These are phyloP conservation scores for Acrocephalus kingi DNA, from an alignment of 2,113 vertebrate species.

Conservation along the genomic window DNA sequence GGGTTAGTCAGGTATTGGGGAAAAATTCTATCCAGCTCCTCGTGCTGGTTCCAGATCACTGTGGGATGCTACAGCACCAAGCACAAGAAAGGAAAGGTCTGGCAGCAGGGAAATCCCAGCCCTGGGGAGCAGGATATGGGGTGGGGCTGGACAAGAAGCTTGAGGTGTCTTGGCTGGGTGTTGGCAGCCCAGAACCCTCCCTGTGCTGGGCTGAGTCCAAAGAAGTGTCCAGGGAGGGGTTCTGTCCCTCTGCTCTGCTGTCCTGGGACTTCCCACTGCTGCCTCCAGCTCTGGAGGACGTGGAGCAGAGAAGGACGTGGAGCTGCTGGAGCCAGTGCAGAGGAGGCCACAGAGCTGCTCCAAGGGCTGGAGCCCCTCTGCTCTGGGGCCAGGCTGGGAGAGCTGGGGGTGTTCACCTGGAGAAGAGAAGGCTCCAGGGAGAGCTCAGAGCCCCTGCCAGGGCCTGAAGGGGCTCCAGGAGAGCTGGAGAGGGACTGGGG, in stretches of 20 bases:
- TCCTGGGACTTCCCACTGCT: background rate
- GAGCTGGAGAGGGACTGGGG: no score
- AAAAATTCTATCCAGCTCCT: background rate
- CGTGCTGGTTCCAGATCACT: background rate
- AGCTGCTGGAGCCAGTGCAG: background rate
- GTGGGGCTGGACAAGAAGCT: background rate
- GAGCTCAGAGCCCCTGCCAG: background rate
- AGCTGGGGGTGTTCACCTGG: background rate
- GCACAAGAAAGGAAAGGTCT: background rate
- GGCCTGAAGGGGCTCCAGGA: background rate
- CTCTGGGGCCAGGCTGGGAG: background rate
- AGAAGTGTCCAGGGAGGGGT: background rate
- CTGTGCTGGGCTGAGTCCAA: background rate
- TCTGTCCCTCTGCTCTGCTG: background rate
- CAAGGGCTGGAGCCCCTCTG: background rate
- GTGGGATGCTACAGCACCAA: background rate
- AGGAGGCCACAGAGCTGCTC: background rate
- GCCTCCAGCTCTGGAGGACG: background rate
- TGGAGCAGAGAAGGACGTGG: background rate
- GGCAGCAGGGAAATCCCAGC: background rate
- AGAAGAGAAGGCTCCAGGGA: no score
- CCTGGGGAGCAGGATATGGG: background rate
- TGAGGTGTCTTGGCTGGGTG: accelerated
- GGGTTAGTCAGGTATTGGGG: no score
- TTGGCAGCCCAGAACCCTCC: background rate